Evolutionary conservation across 2,797 vertebrate genomes (phyloP), one percentile per base, ranked within the genome.

Genomic region (Urophycis tenuis): DNA sequence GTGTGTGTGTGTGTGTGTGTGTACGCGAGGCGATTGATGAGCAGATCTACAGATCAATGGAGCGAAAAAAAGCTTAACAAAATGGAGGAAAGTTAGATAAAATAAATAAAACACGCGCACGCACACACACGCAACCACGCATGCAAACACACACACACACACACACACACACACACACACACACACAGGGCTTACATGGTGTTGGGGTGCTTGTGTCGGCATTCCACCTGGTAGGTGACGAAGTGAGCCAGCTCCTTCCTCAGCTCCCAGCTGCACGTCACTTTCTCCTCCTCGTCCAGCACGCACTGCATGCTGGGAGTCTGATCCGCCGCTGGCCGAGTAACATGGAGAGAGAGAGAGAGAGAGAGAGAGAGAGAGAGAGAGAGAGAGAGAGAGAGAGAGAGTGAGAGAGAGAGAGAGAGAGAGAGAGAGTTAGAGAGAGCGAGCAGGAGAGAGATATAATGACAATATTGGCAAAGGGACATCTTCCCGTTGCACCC

Each of bases 241-340:
- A 88, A 77, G 45, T 86, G 74, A 36, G 83, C 85, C 75, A 85
- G 71, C n/a, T 89, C 83, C 78, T 30, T 87, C 82, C 81, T 92
- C 80, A 93, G 84, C 83, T 91, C 84, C 93, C 93, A 94, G 86
- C 86, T 91, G 71, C 93, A 94, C 2, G 1, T 78, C 82, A 91
- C 89, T 49, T 80, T 73, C 22, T 11, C 74, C 41, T 92, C 90
- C 41, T 83, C 84, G 0, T 80, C 85, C 83, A 93, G 81, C 32
- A 92, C 87, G 81, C 93, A 94, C 29, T 89, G 77, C 79, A 93
- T 76, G 22, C 80, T 85, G 81, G 90, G 89, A 80, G 73, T 0
- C 75, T 81, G 84, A 39, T 71, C 60, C 3, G 30, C 0, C 22
- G 83, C 90, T 91, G 70, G 8, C 3, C 3, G 25, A 73, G 7